Percentiles rank a stretch among this genome's conserved stretches.
Evolutionary conservation across 2,888 invertebrate genomes (phyloP).

Genomic region (Apocheima hispidaria): DNA sequence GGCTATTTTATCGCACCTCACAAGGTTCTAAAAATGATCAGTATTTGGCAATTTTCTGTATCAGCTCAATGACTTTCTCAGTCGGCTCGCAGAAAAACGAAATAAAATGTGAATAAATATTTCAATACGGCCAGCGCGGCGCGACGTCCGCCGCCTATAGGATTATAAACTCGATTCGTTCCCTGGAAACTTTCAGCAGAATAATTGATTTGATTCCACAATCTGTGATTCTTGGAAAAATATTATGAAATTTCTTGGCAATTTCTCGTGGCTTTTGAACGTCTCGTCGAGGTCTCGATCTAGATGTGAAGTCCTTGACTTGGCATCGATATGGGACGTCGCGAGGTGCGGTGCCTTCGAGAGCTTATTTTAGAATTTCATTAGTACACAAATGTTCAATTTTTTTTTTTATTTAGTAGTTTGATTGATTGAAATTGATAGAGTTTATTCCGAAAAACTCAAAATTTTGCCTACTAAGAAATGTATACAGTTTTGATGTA

Average conservation of each 20-base stretch:
- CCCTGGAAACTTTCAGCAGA: slow-evolving; percentile 27
- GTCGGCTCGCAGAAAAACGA: slow-evolving; percentile 6
- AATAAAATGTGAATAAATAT: slow-evolving; percentile 29
- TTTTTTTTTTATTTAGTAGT: neutral
- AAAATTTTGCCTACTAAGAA: too few relatives aligned
- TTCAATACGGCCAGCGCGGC: slow-evolving; percentile 4
- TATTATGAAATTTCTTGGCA: slow-evolving; percentile 19
- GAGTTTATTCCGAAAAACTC: too few relatives aligned
- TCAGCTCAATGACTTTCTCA: slow-evolving; percentile 2
- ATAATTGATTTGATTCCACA: slow-evolving; percentile 33
- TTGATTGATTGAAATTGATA: too few relatives aligned
- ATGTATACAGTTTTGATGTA: too few relatives aligned
- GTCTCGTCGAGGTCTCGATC: slow-evolving; percentile 18
- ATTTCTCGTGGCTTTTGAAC: slow-evolving; percentile 22
- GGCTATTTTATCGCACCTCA: neutral
- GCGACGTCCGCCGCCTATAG: slow-evolving; percentile 9
- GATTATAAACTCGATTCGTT: slow-evolving; percentile 29
- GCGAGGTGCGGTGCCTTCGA: neutral
- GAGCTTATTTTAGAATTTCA: slow-evolving; percentile 4
- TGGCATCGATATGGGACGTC: slow-evolving; percentile 1
- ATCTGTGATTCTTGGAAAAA: slow-evolving; percentile 27
- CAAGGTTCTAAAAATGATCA: slow-evolving; percentile 4
- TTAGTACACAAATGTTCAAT: neutral
- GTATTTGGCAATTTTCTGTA: slow-evolving; percentile 7
- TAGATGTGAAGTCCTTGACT: slow-evolving; percentile 19